phyloP scores from a whole-genome alignment of 2,888 invertebrate species.

The Parnassius apollo region DNA sequence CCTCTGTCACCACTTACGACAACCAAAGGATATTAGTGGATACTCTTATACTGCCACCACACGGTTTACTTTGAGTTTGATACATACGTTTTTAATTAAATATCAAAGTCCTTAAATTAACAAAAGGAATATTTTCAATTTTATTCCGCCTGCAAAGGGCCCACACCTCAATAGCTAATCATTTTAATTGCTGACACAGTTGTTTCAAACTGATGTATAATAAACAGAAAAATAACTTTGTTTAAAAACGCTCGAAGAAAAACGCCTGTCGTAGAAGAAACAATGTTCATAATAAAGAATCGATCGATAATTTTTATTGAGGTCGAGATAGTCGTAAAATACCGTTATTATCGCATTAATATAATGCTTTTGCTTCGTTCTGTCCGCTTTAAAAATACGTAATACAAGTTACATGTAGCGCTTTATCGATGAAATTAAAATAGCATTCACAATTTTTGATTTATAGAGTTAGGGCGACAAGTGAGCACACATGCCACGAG shows the following conservation, averaged over 20 bases:
- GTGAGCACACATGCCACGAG: no score
- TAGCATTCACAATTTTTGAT: no score
- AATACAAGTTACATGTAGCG: no score
- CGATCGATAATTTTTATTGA: constrained; percentile 35
- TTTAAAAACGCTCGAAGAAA: constrained; percentile 51
- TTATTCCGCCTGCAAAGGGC: constrained; percentile 37
- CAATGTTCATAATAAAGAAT: constrained; percentile 51
- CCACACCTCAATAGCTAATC: constrained; percentile 53
- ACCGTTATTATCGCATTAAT: constrained; percentile 9
- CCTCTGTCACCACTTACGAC: no score
- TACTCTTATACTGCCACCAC: no score
- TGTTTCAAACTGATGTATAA: constrained; percentile 60
- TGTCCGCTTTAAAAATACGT: no score
- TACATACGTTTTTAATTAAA: no score
- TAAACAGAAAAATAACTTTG: constrained; percentile 65
- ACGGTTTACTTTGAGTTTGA: no score
- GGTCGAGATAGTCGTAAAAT: constrained; percentile 17
- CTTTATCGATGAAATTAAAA: no score
- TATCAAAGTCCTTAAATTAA: no score
- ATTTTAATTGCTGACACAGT: constrained; percentile 75
- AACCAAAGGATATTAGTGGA: no score
- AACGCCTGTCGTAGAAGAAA: constrained; percentile 56
- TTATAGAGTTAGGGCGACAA: no score
- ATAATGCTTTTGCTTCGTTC: neutral
- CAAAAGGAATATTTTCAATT: neutral